These are phyloP conservation scores for Antechinus stuartii DNA, from an alignment of 2,113 vertebrate genomes.

Conservation along the genomic window DNA sequence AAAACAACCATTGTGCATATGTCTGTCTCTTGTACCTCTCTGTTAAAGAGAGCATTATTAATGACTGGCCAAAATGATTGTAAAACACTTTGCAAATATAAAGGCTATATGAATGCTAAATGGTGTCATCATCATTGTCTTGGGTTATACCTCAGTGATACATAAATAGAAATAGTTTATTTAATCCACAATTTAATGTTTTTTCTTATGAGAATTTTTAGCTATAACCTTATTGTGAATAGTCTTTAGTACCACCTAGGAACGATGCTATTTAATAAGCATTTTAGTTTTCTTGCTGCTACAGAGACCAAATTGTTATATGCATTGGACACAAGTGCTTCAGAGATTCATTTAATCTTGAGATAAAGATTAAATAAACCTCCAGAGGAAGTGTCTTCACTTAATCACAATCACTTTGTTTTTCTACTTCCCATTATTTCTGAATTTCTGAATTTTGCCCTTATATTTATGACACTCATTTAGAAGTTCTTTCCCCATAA, in stretches of 20 bases:
- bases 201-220: fast-evolving
- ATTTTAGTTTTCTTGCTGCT: conserved; percentile 64
- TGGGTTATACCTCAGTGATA: neutral
- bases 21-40: fast-evolving
- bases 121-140: neutral
- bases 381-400: neutral
- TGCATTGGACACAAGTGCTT: conserved; percentile 32
- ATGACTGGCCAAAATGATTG: neutral
- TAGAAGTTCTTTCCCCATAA: conserved; percentile 6
- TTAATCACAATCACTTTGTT: neutral
- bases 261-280: conserved; percentile 17
- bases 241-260: conserved; percentile 27
- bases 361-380: conserved; percentile 1
- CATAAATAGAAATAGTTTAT: neutral
- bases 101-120: neutral
- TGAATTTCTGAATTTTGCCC: neutral
- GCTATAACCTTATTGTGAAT: neutral
- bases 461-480: neutral
- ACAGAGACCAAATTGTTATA: conserved; percentile 29
- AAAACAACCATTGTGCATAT: neutral
- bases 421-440: conserved; percentile 6
- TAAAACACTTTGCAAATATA: neutral
- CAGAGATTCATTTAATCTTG: conserved; percentile 16
- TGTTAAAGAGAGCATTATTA: neutral
- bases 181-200: neutral